phyloP scores from a whole-genome alignment of 2,888 invertebrate species.

The Globia sparganii region DNA sequence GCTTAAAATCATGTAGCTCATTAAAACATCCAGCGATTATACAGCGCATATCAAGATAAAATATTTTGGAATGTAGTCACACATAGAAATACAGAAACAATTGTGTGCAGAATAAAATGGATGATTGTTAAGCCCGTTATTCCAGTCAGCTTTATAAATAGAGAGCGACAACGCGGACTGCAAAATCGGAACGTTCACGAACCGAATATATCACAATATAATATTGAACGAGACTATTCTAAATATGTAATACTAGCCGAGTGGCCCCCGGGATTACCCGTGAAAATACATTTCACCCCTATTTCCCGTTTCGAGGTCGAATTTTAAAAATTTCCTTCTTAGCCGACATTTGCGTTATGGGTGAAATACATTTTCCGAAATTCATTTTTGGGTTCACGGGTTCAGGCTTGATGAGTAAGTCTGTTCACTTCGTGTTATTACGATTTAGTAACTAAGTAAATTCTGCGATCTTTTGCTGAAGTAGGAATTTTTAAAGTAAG shows the following conservation, averaged over 20 bases:
- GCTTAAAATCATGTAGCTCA: slow-evolving; percentile 18
- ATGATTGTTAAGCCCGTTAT: slow-evolving; percentile 73
- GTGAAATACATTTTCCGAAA: slow-evolving; percentile 66
- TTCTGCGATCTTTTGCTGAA: slow-evolving; percentile 42
- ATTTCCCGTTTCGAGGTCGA: slow-evolving; percentile 64
- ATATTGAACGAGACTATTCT: slow-evolving; percentile 61
- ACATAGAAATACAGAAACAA: slow-evolving; percentile 62
- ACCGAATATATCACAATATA: slow-evolving; percentile 56
- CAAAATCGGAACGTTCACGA: slow-evolving; percentile 56
- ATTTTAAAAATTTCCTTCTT: slow-evolving; percentile 65
- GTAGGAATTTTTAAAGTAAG: slow-evolving; percentile 33
- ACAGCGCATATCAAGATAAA: slow-evolving; percentile 43
- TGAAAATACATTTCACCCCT: slow-evolving; percentile 65
- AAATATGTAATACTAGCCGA: slow-evolving; percentile 63
- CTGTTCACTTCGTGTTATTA: slow-evolving; percentile 63
- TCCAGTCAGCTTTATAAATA: slow-evolving; percentile 73
- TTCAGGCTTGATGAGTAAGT: slow-evolving; percentile 60
- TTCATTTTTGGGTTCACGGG: slow-evolving; percentile 55
- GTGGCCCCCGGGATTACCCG: slow-evolving; percentile 61
- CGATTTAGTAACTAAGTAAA: slow-evolving; percentile 60
- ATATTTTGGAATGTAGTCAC: slow-evolving; percentile 64
- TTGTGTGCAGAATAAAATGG: slow-evolving; percentile 68
- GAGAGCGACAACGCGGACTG: slow-evolving; percentile 69
- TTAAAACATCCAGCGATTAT: slow-evolving; percentile 19
- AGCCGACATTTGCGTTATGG: slow-evolving; percentile 63